phyloP scores from a whole-genome alignment of 2,797 vertebrate species.

The Crax fasciolata region DNA sequence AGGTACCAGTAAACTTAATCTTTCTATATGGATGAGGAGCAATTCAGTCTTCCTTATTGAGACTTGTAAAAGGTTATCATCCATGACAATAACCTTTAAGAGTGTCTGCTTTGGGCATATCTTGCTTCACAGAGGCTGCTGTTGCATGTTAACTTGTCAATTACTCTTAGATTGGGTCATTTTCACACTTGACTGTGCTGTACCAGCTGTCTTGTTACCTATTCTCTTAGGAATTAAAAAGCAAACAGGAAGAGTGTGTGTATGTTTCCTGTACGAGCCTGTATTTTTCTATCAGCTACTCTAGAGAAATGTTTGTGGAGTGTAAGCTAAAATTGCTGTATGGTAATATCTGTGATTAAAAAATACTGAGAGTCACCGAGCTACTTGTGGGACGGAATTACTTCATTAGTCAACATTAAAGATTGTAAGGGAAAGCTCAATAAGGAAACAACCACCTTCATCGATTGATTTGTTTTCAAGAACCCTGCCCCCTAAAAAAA shows the following conservation, averaged over 20 bases:
- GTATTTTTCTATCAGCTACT: neutral
- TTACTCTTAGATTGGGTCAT: neutral
- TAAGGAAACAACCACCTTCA: neutral
- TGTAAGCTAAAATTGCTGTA: neutral
- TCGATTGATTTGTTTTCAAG: neutral
- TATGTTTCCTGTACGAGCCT: neutral
- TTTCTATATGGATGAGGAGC: neutral
- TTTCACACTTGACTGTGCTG: neutral
- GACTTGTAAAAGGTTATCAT: neutral
- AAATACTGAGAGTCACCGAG: neutral
- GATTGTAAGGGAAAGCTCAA: neutral
- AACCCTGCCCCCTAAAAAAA: neutral
- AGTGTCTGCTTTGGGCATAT: neutral
- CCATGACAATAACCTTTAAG: neutral
- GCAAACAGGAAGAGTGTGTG: neutral
- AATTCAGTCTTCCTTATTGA: neutral
- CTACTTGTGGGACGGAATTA: neutral
- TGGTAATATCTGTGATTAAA: neutral
- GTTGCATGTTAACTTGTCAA: neutral
- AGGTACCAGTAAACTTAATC: neutral
- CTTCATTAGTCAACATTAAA: neutral
- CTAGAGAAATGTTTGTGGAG: neutral
- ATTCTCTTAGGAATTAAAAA: constrained; percentile 6
- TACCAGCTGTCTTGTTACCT: neutral
- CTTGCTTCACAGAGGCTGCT: neutral